These are phyloP conservation scores for Liposcelis brunnea DNA, from an alignment of 2,888 invertebrate species.

Conservation along the genomic window DNA sequence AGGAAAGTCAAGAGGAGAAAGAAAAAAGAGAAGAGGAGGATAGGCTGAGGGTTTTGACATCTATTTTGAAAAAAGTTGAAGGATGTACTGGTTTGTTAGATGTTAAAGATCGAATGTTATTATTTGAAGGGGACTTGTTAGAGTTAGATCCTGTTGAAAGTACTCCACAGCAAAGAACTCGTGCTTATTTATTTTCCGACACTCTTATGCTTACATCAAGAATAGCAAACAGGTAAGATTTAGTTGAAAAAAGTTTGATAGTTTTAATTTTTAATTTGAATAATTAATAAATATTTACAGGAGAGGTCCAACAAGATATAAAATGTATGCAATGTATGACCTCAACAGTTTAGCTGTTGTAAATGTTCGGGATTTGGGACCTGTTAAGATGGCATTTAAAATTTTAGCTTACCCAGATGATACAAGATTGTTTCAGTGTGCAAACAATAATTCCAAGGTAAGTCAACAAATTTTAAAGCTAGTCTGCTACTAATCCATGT, in stretches of 20 bases:
- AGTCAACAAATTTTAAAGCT: neutral
- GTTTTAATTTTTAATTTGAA: neutral
- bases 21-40: constrained; percentile 33
- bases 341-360: constrained; percentile 83
- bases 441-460: constrained; percentile 35
- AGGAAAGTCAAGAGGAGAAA: constrained; percentile 19
- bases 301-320: constrained; percentile 62
- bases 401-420: constrained; percentile 80
- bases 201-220: constrained; percentile 76
- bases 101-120: constrained; percentile 51
- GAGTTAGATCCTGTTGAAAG: constrained; percentile 81
- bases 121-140: constrained; percentile 83
- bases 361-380: constrained; percentile 79
- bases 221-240: constrained; percentile 40
- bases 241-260: neutral
- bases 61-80: constrained; percentile 72
- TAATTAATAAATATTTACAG: constrained; percentile 21
- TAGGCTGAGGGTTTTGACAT: constrained; percentile 42
- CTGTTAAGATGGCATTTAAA: constrained; percentile 84
- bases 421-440: constrained; percentile 77
- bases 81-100: constrained; percentile 62
- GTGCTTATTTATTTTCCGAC: constrained; percentile 85
- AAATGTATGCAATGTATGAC: constrained; percentile 68
- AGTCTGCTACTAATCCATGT: neutral
- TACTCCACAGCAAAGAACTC: constrained; percentile 69